A percentile compares a stretch with the other conserved stretches of the same genome.
phyloP scores from a whole-genome alignment of 2,888 invertebrate species.

The Coelinius sp. region DNA sequence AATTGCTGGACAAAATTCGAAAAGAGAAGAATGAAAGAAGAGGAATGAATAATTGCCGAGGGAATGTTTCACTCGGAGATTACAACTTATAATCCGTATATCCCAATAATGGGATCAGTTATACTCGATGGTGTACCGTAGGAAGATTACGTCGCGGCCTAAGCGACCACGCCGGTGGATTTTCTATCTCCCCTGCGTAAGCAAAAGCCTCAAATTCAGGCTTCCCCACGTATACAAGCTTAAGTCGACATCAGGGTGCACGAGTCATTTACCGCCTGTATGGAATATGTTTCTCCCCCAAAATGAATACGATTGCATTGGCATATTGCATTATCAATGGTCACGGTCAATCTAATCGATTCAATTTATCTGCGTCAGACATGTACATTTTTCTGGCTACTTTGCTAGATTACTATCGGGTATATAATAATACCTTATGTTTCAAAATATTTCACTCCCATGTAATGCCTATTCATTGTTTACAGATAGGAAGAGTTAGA shows the following conservation, averaged over 20 bases:
- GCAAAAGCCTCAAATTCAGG: slow-evolving; percentile 32
- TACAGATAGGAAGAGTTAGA: too few relatives aligned
- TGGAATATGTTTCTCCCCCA: slow-evolving; percentile 37
- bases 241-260: slow-evolving; percentile 47
- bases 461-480: too few relatives aligned
- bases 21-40: not conserved
- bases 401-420: too few relatives aligned
- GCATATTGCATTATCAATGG: slow-evolving; percentile 9
- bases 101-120: slow-evolving; percentile 59
- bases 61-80: slow-evolving; percentile 47
- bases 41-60: not conserved
- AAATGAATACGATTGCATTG: slow-evolving; percentile 46
- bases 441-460: too few relatives aligned
- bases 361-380: not conserved
- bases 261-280: slow-evolving; percentile 56
- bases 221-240: slow-evolving; percentile 35
- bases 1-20: not conserved
- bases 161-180: slow-evolving; percentile 21
- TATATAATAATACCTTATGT: too few relatives aligned
- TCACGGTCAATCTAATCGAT: not conserved
- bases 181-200: slow-evolving; percentile 14
- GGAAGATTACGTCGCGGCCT: slow-evolving; percentile 58
- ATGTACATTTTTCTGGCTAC: not conserved
- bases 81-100: slow-evolving; percentile 65
- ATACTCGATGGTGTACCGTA: slow-evolving; percentile 52